A percentile compares a stretch with the other conserved stretches of the same genome.
These are phyloP conservation scores for Bombus cullumanus DNA, from an alignment of 1,140 invertebrate species.

Conservation along the genomic window DNA sequence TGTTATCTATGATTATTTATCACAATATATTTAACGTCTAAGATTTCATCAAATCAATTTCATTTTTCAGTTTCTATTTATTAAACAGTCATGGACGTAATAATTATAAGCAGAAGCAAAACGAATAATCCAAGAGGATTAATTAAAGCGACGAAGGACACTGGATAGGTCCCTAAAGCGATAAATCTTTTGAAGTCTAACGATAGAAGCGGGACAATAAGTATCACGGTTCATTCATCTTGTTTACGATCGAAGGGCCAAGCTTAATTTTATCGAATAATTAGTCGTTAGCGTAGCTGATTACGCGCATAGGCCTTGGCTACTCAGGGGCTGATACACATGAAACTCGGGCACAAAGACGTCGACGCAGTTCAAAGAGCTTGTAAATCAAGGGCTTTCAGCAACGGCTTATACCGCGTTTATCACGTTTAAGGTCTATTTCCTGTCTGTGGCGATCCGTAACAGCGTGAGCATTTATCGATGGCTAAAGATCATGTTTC, in stretches of 20 bases:
- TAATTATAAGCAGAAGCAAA: background rate
- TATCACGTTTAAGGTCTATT: constrained; percentile 37
- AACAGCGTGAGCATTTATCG: constrained; percentile 16
- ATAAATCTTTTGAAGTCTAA: constrained; percentile 7
- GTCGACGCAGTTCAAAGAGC: background rate
- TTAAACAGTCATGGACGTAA: too few relatives aligned
- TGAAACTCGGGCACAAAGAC: constrained; percentile 8
- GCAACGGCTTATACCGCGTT: background rate
- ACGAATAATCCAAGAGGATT: background rate
- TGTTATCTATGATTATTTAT: too few relatives aligned
- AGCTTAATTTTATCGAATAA: constrained; percentile 45
- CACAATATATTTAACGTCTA: too few relatives aligned
- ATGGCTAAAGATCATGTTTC: background rate
- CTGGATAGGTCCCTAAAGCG: background rate
- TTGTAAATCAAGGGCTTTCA: constrained; percentile 24
- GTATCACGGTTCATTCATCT: constrained; percentile 9
- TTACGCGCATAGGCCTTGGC: constrained; percentile 23
- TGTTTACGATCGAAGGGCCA: constrained; percentile 25
- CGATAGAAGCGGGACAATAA: background rate
- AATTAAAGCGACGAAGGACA: background rate
- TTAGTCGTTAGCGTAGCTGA: constrained; percentile 22
- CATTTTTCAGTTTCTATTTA: too few relatives aligned
- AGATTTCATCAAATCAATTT: too few relatives aligned
- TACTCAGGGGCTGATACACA: background rate
- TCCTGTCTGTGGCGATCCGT: constrained; percentile 14